A percentile compares a stretch with the other conserved stretches of the same genome.
Evolutionary conservation across 2,888 invertebrate species (phyloP).

Genomic region (Chorisops tibialis): DNA sequence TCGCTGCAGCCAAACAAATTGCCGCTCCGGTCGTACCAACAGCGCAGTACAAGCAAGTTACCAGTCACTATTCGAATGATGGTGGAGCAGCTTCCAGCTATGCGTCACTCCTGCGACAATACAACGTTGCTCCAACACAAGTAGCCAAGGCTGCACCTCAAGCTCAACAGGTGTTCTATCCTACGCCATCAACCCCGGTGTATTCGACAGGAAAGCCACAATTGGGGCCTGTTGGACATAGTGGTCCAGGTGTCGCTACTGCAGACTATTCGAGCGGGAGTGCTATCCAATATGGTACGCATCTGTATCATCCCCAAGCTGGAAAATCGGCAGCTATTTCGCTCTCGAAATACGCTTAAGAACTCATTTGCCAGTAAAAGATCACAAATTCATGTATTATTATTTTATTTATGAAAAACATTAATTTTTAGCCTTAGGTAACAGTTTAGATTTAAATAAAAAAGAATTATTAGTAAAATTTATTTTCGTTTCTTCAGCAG

Average conservation of each 20-base stretch:
- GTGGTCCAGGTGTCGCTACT: slow-evolving; percentile 24
- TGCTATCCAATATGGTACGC: slow-evolving; percentile 45
- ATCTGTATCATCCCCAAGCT: slow-evolving; percentile 43
- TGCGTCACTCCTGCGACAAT: slow-evolving; percentile 24
- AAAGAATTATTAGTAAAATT: too few species aligned
- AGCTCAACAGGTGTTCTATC: slow-evolving; percentile 10
- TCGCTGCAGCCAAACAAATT: slow-evolving; percentile 25
- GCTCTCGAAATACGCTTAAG: slow-evolving; percentile 19
- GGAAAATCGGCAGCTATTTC: slow-evolving; percentile 8
- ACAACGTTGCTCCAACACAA: slow-evolving; percentile 3
- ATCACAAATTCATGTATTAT: too few species aligned
- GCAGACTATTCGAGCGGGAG: slow-evolving; percentile 44
- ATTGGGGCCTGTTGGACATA: background rate
- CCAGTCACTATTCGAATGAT: background rate
- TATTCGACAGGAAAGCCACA: slow-evolving; percentile 14
- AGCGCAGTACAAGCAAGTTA: slow-evolving; percentile 16
- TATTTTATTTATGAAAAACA: too few species aligned
- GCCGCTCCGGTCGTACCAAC: slow-evolving; percentile 5
- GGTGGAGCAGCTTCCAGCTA: slow-evolving; percentile 22
- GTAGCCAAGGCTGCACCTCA: background rate
- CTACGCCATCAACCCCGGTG: slow-evolving; percentile 13
- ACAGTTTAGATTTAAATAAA: too few species aligned
- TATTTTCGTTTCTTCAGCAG: too few species aligned
- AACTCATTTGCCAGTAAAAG: too few species aligned
- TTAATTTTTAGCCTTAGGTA: too few species aligned